These are phyloP conservation scores for Charaxes varanes DNA, from an alignment of 1,140 invertebrate genomes.

Conservation along the genomic window DNA sequence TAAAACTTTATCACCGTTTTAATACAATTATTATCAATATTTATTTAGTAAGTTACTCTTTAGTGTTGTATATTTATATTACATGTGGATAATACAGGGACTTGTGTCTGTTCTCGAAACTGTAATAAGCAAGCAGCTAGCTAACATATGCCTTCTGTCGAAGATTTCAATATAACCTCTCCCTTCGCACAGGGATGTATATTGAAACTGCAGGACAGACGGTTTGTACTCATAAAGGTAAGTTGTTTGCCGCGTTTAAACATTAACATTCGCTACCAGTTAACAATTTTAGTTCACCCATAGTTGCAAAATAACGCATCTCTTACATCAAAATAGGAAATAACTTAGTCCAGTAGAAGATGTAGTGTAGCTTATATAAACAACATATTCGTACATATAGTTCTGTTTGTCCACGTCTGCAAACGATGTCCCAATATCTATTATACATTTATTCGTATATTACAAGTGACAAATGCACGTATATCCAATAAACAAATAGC, in stretches of 20 bases:
- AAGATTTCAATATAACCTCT: conserved; percentile 7
- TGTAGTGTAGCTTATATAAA: conserved; percentile 19
- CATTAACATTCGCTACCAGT: conserved; percentile 18
- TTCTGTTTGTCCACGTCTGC: conserved; percentile 14
- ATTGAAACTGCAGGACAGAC: conserved; percentile 13
- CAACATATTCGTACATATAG: conserved; percentile 18
- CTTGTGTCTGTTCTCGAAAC: conserved; percentile 14
- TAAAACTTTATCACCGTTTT: too few species aligned
- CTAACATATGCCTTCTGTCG: conserved; percentile 18
- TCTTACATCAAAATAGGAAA: conserved; percentile 21
- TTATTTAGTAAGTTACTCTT: too few species aligned
- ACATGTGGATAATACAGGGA: too few species aligned
- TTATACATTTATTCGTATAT: conserved; percentile 18
- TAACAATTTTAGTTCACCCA: conserved; percentile 16
- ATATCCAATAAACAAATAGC: conserved; percentile 20
- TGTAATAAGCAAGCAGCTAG: conserved; percentile 14
- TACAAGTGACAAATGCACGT: conserved; percentile 24
- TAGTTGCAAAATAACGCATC: conserved; percentile 14
- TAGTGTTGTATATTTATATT: too few species aligned
- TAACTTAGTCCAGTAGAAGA: conserved; percentile 18
- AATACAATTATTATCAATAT: too few species aligned
- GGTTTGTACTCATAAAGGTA: conserved; percentile 25
- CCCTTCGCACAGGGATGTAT: conserved; percentile 4
- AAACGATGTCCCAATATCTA: conserved; percentile 14
- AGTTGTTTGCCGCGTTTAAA: conserved; percentile 16